These are phyloP conservation scores for Esox masquinongy DNA, from an alignment of 2,797 vertebrate species.

Conservation along the genomic window DNA sequence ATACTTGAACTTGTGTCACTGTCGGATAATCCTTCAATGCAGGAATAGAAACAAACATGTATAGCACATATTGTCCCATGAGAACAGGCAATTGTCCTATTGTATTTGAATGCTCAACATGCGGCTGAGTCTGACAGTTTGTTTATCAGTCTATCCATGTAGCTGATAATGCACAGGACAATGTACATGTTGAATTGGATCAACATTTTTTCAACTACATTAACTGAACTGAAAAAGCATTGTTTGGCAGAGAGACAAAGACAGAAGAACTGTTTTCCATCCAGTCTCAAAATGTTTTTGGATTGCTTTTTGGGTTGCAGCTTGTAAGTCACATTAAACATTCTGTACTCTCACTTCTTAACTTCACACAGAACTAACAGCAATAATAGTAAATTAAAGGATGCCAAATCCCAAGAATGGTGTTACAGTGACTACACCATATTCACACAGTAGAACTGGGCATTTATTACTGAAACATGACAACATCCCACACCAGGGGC, in stretches of 20 bases:
- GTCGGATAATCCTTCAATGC: too few relatives aligned
- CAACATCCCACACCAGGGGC: not conserved
- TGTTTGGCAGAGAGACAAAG: not conserved
- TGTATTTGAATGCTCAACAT: not conserved
- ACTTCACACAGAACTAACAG: not conserved
- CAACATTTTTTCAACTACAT: not conserved
- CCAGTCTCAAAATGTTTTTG: not conserved
- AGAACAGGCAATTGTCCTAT: not conserved
- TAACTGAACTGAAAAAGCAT: not conserved
- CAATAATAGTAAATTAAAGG: not conserved
- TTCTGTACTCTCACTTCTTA: not conserved
- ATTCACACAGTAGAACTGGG: not conserved
- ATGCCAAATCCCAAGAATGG: not conserved
- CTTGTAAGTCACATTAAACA: not conserved
- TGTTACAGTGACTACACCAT: not conserved
- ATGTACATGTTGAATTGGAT: not conserved
- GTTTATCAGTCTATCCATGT: not conserved
- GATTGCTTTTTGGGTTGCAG: not conserved
- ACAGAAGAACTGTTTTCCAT: not conserved
- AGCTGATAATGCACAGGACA: not conserved
- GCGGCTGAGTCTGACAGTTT: too few relatives aligned
- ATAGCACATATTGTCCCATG: not conserved
- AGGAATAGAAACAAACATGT: not conserved
- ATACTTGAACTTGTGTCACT: too few relatives aligned
- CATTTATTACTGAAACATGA: not conserved